phyloP scores from a whole-genome alignment of 2,113 vertebrate species.

The Thamnophis sirtalis region DNA sequence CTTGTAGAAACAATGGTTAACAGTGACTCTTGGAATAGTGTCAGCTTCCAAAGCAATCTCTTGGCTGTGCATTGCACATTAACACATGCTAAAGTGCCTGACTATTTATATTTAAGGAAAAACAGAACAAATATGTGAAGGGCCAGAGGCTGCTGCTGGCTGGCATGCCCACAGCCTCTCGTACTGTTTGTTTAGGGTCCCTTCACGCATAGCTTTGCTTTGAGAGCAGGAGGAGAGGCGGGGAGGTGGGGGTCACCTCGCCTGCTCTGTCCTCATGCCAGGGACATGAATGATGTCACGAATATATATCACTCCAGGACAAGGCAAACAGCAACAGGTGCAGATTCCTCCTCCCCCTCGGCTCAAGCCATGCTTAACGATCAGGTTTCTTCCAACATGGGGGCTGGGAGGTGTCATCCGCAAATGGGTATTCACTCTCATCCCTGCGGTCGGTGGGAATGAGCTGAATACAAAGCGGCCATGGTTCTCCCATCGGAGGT shows the following conservation, averaged over 20 bases:
- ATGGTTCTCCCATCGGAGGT: background rate
- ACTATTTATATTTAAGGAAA: slow-evolving; percentile 17
- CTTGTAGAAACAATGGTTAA: background rate
- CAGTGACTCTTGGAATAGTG: too few relatives aligned
- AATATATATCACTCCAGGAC: slow-evolving; percentile 5
- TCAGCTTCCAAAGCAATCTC: background rate
- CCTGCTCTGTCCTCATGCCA: slow-evolving; percentile 16
- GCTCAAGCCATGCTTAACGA: background rate
- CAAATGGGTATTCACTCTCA: background rate
- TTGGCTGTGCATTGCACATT: background rate
- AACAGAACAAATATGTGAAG: background rate
- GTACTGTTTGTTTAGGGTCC: slow-evolving; percentile 6
- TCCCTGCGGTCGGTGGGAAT: background rate
- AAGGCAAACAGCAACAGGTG: slow-evolving; percentile 16
- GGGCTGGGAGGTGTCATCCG: background rate
- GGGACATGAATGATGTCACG: slow-evolving; percentile 20
- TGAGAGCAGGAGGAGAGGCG: background rate
- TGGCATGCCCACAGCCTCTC: background rate
- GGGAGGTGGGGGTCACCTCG: background rate
- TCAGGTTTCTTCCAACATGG: background rate
- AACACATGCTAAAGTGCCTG: background rate
- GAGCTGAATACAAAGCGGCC: background rate
- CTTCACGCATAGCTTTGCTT: slow-evolving; percentile 14
- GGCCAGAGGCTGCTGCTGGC: background rate
- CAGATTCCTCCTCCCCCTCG: background rate